phyloP scores from a whole-genome alignment of 2,113 vertebrate species.

The Poeciliopsis retropinna region DNA sequence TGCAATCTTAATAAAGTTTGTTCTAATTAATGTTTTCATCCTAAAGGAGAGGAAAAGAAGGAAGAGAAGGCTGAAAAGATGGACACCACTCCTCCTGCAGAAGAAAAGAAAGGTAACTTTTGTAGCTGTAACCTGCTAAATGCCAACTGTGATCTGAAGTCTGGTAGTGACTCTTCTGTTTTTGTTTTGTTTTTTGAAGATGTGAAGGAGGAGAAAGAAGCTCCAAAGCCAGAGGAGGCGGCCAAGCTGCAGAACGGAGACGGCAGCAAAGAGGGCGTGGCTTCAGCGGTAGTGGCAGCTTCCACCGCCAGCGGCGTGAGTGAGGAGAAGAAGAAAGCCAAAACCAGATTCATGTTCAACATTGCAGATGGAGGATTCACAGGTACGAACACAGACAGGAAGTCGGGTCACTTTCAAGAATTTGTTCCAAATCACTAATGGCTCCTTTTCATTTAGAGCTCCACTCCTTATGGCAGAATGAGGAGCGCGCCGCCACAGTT shows the following conservation, averaged over 20 bases:
- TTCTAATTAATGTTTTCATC: not conserved
- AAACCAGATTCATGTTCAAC: constrained; percentile 98
- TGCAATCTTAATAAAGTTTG: too few relatives aligned
- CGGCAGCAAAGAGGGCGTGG: constrained; percentile 80
- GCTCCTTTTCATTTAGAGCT: constrained; percentile 80
- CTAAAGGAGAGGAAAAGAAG: constrained; percentile 62
- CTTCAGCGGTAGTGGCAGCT: not conserved
- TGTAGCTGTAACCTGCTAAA: too few relatives aligned
- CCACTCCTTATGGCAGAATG: constrained; percentile 98
- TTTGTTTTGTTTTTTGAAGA: constrained; percentile 38
- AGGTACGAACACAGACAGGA: constrained; percentile 72
- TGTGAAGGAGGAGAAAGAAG: constrained; percentile 81
- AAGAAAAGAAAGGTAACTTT: constrained; percentile 72
- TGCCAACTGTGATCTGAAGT: not conserved
- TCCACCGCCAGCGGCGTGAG: constrained; percentile 6
- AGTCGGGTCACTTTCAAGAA: not conserved
- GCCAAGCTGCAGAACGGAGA: constrained; percentile 94
- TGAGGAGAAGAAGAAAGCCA: constrained; percentile 88
- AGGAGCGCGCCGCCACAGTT: constrained; percentile 95
- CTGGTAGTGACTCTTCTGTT: accelerated
- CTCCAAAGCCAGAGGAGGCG: constrained; percentile 82
- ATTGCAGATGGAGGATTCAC: constrained; percentile 98
- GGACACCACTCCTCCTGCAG: constrained; percentile 48
- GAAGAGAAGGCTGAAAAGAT: constrained; percentile 71
- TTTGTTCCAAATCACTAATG: not conserved